Evolutionary conservation across 2,797 vertebrate species (phyloP), one percentile per base, ranked within the genome.

Genomic region (Semotilus atromaculatus): DNA sequence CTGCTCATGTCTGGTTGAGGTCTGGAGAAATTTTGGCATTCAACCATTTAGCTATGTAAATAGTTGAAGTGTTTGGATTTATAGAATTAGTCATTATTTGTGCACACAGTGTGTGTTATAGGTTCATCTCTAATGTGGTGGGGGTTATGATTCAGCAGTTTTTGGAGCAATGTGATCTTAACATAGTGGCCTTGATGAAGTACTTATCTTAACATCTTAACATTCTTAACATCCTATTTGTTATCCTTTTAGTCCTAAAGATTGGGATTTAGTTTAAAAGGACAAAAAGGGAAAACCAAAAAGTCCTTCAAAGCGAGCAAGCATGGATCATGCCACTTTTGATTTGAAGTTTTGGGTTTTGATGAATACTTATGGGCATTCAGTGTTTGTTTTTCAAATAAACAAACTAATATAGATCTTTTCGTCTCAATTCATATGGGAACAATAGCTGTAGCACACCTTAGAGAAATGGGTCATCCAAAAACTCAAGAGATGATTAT

Each of bases 401-500:
- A 88, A 86, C 62, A 74, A 89, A 82, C 78, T 82, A 91, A 84
- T 92, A 90, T 88, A 90, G 90, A 89, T 91, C 90, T 80, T 88
- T 93, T 92, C 90, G 91, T 87, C 91, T 92, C 89, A 90, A 87
- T 92, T 90, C 92, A 89, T 93, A 93, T 92, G 95, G 94, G 96
- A 96, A 96, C 94, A 96, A 95, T 95, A 94, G 93, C 95, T 96
- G 94, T 94, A 96, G 95, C 93, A 88, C 58, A 86, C 74, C 86
- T 87, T 19, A 79, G 66, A 93, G 87, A 91, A 90, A 87, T 83
- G 87, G 87, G 87, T 93, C 85, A 87, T 86, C 90, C 91, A 91
- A 91, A 88, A 89, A 90, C 86, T 91, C 92, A 94, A 93, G 92
- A 94, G 95, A 93, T 91, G 93, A 91, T 94, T 93, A 90, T 87